Evolutionary conservation across 2,113 vertebrate species (phyloP).

Genomic region (Tetraodon nigroviridis): DNA sequence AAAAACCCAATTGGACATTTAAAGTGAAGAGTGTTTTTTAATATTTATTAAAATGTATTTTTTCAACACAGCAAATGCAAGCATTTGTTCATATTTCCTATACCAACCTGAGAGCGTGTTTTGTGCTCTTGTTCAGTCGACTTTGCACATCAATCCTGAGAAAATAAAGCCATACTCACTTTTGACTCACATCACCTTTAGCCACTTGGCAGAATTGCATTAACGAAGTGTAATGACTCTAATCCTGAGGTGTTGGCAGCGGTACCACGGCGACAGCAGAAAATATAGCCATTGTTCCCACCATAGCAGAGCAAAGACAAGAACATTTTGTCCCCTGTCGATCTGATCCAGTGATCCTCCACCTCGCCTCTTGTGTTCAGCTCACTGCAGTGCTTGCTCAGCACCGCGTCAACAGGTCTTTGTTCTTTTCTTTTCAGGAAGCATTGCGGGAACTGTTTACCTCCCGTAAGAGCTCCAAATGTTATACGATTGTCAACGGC

Average conservation of each 20-base stretch:
- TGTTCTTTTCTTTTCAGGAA: neutral
- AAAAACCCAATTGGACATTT: too few species aligned
- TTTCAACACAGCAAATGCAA: too few species aligned
- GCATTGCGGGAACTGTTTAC: slow-evolving; percentile 11
- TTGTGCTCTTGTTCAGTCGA: neutral
- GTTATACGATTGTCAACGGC: slow-evolving; percentile 19
- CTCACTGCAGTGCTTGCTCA: slow-evolving; percentile 48
- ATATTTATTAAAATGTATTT: too few species aligned
- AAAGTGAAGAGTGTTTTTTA: too few species aligned
- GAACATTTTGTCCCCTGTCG: slow-evolving; percentile 22
- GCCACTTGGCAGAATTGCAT: slow-evolving; percentile 19
- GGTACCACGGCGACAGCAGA: slow-evolving; percentile 20
- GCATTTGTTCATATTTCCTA: neutral
- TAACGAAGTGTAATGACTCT: slow-evolving; percentile 22
- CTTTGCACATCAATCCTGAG: neutral
- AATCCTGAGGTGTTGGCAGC: slow-evolving; percentile 17
- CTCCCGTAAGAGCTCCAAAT: slow-evolving; percentile 30
- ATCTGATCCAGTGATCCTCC: slow-evolving; percentile 23
- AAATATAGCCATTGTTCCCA: slow-evolving; percentile 13
- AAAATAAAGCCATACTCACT: neutral
- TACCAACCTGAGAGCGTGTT: too few species aligned
- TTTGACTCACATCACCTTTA: slow-evolving; percentile 6
- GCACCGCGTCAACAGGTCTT: slow-evolving; percentile 35
- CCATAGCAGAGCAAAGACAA: slow-evolving; percentile 33
- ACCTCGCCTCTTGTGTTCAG: slow-evolving; percentile 50